These are phyloP conservation scores for Erinaceus europaeus DNA, from an alignment of 2,113 vertebrate genomes.

Conservation along the genomic window DNA sequence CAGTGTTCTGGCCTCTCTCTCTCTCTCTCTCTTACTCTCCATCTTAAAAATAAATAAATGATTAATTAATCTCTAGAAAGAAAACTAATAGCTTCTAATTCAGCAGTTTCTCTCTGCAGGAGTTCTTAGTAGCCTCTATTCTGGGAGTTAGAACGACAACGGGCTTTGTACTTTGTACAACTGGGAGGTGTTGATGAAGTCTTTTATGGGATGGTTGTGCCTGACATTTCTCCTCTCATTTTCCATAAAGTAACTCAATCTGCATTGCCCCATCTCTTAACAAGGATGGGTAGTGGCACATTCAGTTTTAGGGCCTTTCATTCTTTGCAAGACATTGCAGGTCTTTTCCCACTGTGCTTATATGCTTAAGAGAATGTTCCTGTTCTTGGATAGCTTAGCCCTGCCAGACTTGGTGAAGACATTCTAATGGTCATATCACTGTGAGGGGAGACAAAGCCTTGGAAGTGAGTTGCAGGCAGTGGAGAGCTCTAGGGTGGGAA, in stretches of 20 bases:
- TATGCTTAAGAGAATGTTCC: background rate
- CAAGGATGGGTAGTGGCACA: background rate
- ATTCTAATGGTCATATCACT: background rate
- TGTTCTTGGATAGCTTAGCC: background rate
- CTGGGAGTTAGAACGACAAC: background rate
- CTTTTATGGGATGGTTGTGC: constrained; percentile 5
- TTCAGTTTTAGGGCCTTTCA: background rate
- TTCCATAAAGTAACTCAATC: constrained; percentile 22
- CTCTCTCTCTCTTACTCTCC: no score
- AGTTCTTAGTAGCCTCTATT: background rate
- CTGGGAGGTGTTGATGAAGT: background rate
- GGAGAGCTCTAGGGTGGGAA: background rate
- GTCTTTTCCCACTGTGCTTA: background rate
- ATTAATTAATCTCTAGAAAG: no score
- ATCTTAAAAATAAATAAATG: no score
- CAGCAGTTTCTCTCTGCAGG: background rate
- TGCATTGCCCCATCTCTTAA: background rate
- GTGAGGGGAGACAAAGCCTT: background rate
- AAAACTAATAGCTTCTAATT: background rate
- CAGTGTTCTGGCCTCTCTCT: no score
- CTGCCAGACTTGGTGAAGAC: background rate
- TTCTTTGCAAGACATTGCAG: background rate
- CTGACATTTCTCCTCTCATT: constrained; percentile 18
- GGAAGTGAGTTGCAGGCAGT: background rate
- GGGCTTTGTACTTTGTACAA: background rate